phyloP scores from a whole-genome alignment of 2,888 invertebrate species.

The Uropetala carovei region DNA sequence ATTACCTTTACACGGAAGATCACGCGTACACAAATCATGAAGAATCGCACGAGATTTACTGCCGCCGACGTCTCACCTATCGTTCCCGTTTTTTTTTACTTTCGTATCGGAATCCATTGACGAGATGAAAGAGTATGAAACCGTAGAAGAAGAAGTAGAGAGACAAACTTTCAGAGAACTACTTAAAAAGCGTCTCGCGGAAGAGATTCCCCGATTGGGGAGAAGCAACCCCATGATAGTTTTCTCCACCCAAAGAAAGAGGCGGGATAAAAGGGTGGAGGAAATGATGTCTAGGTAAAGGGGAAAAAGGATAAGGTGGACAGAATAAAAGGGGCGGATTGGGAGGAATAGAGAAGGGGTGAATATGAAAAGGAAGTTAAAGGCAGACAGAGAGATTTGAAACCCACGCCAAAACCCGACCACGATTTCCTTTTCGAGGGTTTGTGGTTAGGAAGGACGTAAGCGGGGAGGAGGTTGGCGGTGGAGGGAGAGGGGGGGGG shows the following conservation, averaged over 20 bases:
- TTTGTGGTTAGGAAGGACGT: not conserved
- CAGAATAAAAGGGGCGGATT: not conserved
- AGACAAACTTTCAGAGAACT: not conserved
- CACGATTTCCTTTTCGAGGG: not conserved
- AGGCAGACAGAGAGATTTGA: not conserved
- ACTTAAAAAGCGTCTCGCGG: not conserved
- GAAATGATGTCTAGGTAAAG: too few relatives aligned
- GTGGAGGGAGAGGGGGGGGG: not conserved
- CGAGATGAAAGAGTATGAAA: not conserved
- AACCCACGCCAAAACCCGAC: not conserved
- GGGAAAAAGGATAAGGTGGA: too few relatives aligned
- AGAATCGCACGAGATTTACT: too few relatives aligned
- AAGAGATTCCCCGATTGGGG: too few relatives aligned
- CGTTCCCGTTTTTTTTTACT: too few relatives aligned
- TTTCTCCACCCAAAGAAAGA: too few relatives aligned
- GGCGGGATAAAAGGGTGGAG: too few relatives aligned
- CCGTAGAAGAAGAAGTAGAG: not conserved
- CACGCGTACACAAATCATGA: too few relatives aligned
- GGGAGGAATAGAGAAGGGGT: not conserved
- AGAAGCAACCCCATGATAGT: too few relatives aligned
- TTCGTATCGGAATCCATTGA: too few relatives aligned
- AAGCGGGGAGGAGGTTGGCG: not conserved
- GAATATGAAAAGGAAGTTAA: not conserved
- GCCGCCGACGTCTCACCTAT: too few relatives aligned
- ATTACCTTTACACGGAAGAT: too few relatives aligned